A percentile compares a stretch with the other conserved stretches of the same genome.
These are phyloP conservation scores for Hemistola chrysoprasaria DNA, from an alignment of 2,888 invertebrate genomes.

Conservation along the genomic window DNA sequence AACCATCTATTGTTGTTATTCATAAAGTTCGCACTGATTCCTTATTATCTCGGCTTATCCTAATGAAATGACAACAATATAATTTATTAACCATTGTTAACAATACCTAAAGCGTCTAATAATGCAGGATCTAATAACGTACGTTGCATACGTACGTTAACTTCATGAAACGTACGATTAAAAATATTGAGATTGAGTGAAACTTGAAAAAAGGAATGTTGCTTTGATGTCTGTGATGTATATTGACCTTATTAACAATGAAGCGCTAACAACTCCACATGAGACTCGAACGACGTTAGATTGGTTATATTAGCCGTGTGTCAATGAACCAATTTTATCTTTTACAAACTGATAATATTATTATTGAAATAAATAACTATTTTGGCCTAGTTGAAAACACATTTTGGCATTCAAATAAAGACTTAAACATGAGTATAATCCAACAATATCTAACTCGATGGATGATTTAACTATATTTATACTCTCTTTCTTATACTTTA, in stretches of 20 bases:
- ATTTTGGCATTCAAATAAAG: constrained; percentile 66
- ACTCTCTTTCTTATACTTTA: constrained; percentile 50
- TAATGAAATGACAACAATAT: constrained; percentile 52
- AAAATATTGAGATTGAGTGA: constrained; percentile 24
- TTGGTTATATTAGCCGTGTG: constrained; percentile 15
- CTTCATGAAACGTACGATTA: constrained; percentile 18
- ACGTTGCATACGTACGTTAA: constrained; percentile 18
- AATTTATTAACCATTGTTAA: constrained; percentile 41
- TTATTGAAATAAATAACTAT: constrained; percentile 51
- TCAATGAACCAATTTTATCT: constrained; percentile 29
- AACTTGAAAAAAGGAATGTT: constrained; percentile 48
- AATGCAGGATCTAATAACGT: constrained; percentile 46
- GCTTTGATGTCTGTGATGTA: no score
- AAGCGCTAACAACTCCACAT: no score
- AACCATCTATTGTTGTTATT: no score
- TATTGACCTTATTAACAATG: constrained; percentile 8
- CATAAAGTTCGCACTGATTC: no score
- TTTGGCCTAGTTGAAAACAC: constrained; percentile 60
- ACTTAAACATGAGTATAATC: constrained; percentile 63
- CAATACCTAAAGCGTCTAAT: constrained; percentile 51
- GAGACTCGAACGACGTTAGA: constrained; percentile 4
- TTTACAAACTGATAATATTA: constrained; percentile 30
- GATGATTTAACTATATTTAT: constrained; percentile 54
- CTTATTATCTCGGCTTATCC: constrained; percentile 45
- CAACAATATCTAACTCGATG: constrained; percentile 58